Percentiles rank a stretch among this genome's conserved stretches.
These are phyloP conservation scores for Drosophila paulistorum DNA, from an alignment of 1,140 invertebrate genomes.

Conservation along the genomic window DNA sequence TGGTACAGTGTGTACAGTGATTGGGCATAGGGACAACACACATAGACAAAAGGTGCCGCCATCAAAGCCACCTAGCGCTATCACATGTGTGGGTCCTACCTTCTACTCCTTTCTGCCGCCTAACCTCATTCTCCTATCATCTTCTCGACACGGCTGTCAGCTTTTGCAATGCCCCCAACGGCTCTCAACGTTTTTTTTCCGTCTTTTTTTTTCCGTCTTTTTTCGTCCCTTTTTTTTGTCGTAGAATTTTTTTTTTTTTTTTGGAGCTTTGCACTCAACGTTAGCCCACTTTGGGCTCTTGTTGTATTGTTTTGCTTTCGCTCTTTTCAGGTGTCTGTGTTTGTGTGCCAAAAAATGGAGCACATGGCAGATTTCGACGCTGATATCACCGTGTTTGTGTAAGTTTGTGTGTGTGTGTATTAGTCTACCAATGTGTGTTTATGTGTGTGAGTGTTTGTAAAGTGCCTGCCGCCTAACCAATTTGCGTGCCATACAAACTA, in stretches of 20 bases:
- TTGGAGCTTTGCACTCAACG: conserved; percentile 59
- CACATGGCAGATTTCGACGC: conserved; percentile 10
- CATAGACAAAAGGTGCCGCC: conserved; percentile 74
- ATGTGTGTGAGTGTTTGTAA: conserved; percentile 57
- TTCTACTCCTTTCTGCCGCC: neutral
- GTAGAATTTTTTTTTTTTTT: conserved; percentile 40
- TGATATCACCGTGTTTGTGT: neutral
- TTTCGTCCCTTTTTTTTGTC: conserved; percentile 21
- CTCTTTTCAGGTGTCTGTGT: conserved; percentile 28
- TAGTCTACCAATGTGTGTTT: conserved; percentile 26
- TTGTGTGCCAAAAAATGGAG: conserved; percentile 1
- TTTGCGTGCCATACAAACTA: conserved; percentile 71
- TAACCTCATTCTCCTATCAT: neutral
- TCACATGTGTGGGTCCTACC: conserved; percentile 43
- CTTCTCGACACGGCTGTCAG: conserved; percentile 45
- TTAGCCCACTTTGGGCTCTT: conserved; percentile 69
- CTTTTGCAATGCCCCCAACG: conserved; percentile 58
- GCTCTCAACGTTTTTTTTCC: conserved; percentile 39
- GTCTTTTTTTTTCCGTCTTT: neutral
- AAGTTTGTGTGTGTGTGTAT: neutral
- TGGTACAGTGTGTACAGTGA: conserved; percentile 48
- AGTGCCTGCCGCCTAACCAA: conserved; percentile 76
- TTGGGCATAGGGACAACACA: conserved; percentile 66
- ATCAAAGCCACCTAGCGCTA: conserved; percentile 63
- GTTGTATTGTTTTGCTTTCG: conserved; percentile 67